Percentiles rank a stretch among this genome's conserved stretches.
Evolutionary conservation across 2,888 invertebrate genomes (phyloP).

Genomic region (Scrobipalpa costella): DNA sequence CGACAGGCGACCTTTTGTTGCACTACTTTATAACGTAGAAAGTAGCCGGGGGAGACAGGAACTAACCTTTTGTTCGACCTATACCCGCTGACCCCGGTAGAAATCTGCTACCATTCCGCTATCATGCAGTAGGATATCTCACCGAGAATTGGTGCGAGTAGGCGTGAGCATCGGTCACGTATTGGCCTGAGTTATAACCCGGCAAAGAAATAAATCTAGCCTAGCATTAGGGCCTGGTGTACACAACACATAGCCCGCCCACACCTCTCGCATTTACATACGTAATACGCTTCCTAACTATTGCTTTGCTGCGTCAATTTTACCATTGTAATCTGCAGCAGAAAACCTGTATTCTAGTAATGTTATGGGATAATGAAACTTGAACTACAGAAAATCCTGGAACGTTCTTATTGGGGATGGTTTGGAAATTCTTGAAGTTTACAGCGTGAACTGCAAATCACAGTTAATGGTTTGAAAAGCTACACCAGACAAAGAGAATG

Average conservation of each 20-base stretch:
- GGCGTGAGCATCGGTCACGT: slow-evolving; percentile 78
- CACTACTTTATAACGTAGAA: slow-evolving; percentile 73
- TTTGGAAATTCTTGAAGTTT: not conserved
- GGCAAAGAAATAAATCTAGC: slow-evolving; percentile 70
- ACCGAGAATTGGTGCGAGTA: slow-evolving; percentile 46
- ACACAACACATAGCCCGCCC: slow-evolving; percentile 59
- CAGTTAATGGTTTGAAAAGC: no score
- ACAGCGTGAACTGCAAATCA: no score
- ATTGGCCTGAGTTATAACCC: slow-evolving; percentile 72
- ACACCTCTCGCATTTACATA: slow-evolving; percentile 49
- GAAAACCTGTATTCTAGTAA: slow-evolving; percentile 3
- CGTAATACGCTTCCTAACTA: slow-evolving; percentile 38
- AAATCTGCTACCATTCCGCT: slow-evolving; percentile 69
- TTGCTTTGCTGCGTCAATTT: slow-evolving; percentile 36
- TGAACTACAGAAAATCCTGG: not conserved
- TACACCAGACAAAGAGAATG: no score
- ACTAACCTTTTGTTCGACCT: slow-evolving; percentile 73
- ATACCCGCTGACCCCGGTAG: slow-evolving; percentile 66
- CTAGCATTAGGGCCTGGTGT: slow-evolving; percentile 48
- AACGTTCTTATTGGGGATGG: not conserved
- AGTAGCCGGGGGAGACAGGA: slow-evolving; percentile 67
- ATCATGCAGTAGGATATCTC: slow-evolving; percentile 38
- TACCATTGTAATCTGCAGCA: slow-evolving; percentile 23
- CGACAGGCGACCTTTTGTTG: slow-evolving; percentile 50
- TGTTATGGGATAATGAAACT: not conserved